phyloP scores from a whole-genome alignment of 35 echinoderm and acorn worm species.

The Strongylocentrotus purpuratus region DNA sequence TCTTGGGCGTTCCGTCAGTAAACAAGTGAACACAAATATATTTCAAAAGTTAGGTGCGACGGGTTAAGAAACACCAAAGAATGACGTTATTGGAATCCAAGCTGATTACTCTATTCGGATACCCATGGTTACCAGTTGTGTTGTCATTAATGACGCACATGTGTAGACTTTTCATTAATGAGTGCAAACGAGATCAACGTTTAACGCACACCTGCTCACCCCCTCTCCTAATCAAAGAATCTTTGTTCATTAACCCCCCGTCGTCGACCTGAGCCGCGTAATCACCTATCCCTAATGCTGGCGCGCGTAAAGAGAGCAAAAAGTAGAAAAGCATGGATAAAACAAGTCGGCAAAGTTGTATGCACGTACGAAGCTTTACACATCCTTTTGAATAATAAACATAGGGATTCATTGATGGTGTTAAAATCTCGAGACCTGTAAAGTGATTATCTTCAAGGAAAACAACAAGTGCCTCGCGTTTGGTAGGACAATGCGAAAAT shows the following conservation, averaged over 20 bases:
- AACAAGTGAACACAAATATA: background rate
- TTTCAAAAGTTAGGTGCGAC: background rate
- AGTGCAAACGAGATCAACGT: background rate
- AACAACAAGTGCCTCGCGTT: background rate
- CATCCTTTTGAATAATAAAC: background rate
- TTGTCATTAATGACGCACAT: background rate
- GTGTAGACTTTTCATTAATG: background rate
- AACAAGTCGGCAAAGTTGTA: background rate
- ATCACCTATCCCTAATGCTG: background rate
- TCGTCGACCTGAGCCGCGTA: background rate
- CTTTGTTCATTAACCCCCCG: background rate
- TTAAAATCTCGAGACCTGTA: background rate
- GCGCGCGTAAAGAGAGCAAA: background rate
- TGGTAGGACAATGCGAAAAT: background rate
- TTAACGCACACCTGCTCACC: background rate
- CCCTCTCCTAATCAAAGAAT: background rate
- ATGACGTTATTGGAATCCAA: background rate
- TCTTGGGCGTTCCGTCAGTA: background rate
- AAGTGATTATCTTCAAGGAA: background rate
- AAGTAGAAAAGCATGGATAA: background rate
- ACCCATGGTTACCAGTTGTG: too few species aligned
- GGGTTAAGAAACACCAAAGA: background rate
- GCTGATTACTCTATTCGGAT: too few species aligned
- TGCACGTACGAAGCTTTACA: background rate
- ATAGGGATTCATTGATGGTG: background rate